These are phyloP conservation scores for Torymus tubicola DNA, from an alignment of 2,888 invertebrate genomes.

Conservation along the genomic window DNA sequence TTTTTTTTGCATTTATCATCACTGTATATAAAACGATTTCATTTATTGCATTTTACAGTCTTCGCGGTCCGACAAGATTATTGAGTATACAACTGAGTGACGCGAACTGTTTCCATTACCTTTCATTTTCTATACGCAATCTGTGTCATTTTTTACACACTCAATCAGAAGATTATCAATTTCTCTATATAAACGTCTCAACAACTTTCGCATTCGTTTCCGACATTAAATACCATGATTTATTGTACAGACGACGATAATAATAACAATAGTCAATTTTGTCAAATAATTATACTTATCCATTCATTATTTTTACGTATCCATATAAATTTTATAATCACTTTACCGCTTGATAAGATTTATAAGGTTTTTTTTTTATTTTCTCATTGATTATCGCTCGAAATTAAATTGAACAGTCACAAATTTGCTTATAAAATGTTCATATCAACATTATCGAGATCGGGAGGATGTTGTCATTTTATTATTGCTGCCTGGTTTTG, in stretches of 20 bases:
- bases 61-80: conserved; percentile 51
- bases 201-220: conserved; percentile 9
- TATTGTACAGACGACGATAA: conserved; percentile 12
- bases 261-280: conserved; percentile 21
- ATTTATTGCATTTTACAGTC: conserved; percentile 59
- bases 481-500: conserved; percentile 51
- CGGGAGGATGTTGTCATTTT: conserved; percentile 42
- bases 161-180: background rate
- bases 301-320: conserved; percentile 16
- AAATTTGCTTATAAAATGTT: conserved; percentile 15
- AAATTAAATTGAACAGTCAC: conserved; percentile 30
- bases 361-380: background rate
- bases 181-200: background rate
- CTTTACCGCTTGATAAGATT: conserved; percentile 22
- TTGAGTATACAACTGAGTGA: conserved; percentile 21
- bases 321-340: conserved; percentile 23
- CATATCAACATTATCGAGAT: conserved; percentile 32
- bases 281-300: background rate
- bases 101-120: background rate
- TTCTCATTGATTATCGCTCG: conserved; percentile 49
- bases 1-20: background rate
- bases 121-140: background rate
- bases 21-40: conserved; percentile 16
- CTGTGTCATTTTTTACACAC: background rate
- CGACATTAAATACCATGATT: conserved; percentile 9